Base-by-base conservation (phyloP, 2,113 vertebrate species). In the Chaenocephalus aceratus region DNA sequence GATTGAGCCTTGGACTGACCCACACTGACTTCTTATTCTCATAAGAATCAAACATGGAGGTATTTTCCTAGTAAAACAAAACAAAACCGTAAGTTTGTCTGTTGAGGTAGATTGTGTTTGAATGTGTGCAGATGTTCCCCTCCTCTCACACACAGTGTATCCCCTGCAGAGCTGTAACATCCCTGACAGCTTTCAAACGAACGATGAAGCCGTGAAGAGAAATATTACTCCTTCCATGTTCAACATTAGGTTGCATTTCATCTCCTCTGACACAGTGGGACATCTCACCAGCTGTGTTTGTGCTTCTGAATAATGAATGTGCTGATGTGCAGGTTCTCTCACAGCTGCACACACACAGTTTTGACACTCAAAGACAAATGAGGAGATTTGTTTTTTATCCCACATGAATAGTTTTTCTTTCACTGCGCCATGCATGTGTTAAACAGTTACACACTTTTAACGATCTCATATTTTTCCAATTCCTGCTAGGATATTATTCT, bases 221-320 rank as follows among this genome's bases (percentile, higher is more conserved):
- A 46, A 53, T 10, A 76, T 41, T 41, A 46, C 36, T 34, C 14
- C 45, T 8, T 59, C 65, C 52, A 13, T 86, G 83, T 86, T 85
- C 51, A 30, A 65, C 86, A 79, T 23, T 0, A 64, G 73, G 61
- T 70, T 72, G 14, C n/a, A 46, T 83, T 85, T 83, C 68, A 83
- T 83, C 74, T 83, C 62, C 57, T 18, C 3, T 56, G 74, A 62
- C 72, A 46, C 70, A 0, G 14, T 12, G 83, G 46, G 72, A 84
- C 75, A 23, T 18, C 77, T 80, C 71, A 6, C 69, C 80, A 62
- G 84, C 83, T 91, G 91, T 62, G 80, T 76, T 45, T 72, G 75
- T 54, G 62, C 16, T 2, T 53, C 13, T 88, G n/a, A 89, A 88
- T 92, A 87, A 88, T 84, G 56, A n/a, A 90, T 85, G 77, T n/a